Conservation (phyloP, 2,888 invertebrate species). For the Trachelus tabidus region DNA sequence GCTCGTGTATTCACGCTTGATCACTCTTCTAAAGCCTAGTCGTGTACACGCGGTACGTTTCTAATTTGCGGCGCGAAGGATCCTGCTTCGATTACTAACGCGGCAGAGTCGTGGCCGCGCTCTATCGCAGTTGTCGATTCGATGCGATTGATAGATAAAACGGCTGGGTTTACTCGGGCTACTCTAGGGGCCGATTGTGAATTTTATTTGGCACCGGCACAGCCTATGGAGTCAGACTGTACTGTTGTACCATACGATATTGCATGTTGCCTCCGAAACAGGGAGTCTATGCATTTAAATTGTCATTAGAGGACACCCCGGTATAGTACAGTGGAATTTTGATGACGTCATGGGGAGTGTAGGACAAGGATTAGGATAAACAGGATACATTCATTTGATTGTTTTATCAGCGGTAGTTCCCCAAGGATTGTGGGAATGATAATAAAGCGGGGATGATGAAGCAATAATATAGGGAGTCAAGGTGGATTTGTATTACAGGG, state of each 20-base stretch:
- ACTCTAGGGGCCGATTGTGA: constrained; percentile 23
- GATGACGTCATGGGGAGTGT: not conserved
- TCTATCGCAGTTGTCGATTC: not conserved
- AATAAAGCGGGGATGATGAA: not conserved
- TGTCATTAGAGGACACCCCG: constrained; percentile 37
- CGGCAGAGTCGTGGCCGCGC: not conserved
- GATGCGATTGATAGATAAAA: constrained; percentile 17
- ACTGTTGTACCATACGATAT: not conserved
- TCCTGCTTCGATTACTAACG: not conserved
- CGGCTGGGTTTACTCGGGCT: constrained; percentile 17
- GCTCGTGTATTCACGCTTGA: not conserved
- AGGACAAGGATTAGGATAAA: not conserved
- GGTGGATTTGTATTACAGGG: not conserved
- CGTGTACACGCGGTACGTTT: not conserved
- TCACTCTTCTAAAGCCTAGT: not conserved
- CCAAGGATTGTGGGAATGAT: not conserved
- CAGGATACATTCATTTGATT: not conserved
- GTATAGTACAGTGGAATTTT: not conserved
- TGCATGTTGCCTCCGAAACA: constrained; percentile 23
- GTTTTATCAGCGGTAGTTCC: not conserved
- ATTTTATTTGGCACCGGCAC: constrained; percentile 34
- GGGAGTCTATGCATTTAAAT: constrained; percentile 51
- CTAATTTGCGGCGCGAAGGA: not conserved
- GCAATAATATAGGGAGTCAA: not conserved
- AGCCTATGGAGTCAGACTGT: not conserved